Evolutionary conservation across 2,797 vertebrate species (phyloP), one percentile per base, ranked within the genome.

Genomic region (Gambelia wislizenii): DNA sequence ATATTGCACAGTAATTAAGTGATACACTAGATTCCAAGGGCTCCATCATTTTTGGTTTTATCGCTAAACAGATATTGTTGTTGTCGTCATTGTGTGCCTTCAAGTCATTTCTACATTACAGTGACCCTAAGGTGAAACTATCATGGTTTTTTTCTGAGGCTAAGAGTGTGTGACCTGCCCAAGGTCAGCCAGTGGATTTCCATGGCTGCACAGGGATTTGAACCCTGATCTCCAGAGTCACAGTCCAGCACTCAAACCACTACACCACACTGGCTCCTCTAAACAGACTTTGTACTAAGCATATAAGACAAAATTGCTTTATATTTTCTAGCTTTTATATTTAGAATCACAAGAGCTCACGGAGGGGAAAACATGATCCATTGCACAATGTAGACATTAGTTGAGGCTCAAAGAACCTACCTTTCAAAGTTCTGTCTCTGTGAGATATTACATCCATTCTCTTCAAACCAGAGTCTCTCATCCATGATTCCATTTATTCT

Each of bases 1-100:
- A 86, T 64, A 91, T 27, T 93, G 67, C 27, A 87, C 84, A 91
- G 94, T 94, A 94, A 91, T 91, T 80, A 86, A 93, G 33, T 36
- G 70, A 88, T 64, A 59, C 85, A 76, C 39, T 0, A 70, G 69
- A 90, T 91, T 94, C 61, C 83, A 92, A 91, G 90, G 82, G 85
- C 89, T 91, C 89, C 47, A 36, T 87, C 83, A 74, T 42, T 12
- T 36, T 12, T 36, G 67, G 83, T 87, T 93, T 78, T n/a, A n/a
- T n/a, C n/a, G n/a, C n/a, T n/a, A n/a, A n/a, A n/a, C n/a, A n/a
- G n/a, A n/a, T n/a, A n/a, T n/a, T n/a, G n/a, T n/a, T n/a, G n/a
- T n/a, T n/a, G n/a, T n/a, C n/a, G n/a, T n/a, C n/a, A n/a, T n/a
- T n/a, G n/a, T n/a, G n/a, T n/a, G n/a, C n/a, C n/a, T n/a, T n/a